These are phyloP conservation scores for Pararge aegeria DNA, from an alignment of 1,140 invertebrate species.

Conservation along the genomic window DNA sequence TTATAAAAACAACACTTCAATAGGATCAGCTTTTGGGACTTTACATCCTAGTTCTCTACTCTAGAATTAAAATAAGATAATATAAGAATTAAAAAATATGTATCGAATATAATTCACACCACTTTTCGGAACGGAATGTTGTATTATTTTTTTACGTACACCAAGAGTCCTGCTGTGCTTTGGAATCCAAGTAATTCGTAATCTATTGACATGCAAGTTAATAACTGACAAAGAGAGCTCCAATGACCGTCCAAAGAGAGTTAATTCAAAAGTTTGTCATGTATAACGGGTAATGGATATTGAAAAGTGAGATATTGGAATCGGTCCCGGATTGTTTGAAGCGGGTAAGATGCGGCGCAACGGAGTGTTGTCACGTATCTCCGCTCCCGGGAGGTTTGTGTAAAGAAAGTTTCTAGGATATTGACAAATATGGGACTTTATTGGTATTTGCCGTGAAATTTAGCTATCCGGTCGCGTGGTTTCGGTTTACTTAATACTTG, in stretches of 20 bases:
- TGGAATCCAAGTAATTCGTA: conserved; percentile 3
- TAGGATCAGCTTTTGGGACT: background rate
- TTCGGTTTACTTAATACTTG: too few species aligned
- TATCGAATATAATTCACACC: background rate
- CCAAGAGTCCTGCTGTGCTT: conserved; percentile 12
- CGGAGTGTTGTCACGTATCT: conserved; percentile 19
- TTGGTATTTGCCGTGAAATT: too few species aligned
- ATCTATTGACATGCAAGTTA: conserved; percentile 6
- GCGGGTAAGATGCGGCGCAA: conserved; percentile 14
- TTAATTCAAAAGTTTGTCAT: background rate
- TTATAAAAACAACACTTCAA: too few species aligned
- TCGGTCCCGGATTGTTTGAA: background rate
- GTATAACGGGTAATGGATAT: conserved; percentile 8
- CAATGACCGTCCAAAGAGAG: background rate
- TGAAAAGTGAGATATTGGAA: background rate
- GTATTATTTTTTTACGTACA: conserved; percentile 10
- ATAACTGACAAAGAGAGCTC: background rate
- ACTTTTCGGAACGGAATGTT: background rate
- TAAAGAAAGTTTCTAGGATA: conserved; percentile 9
- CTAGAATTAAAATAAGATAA: too few species aligned
- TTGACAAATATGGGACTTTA: conserved; percentile 1
- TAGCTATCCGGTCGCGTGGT: too few species aligned
- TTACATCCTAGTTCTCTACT: too few species aligned
- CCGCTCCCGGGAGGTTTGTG: conserved; percentile 2
- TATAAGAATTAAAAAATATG: too few species aligned